Percentiles rank a stretch among this genome's conserved stretches.
These are phyloP conservation scores for Simalia tracyae DNA, from an alignment of 2,797 vertebrate genomes.

Conservation along the genomic window DNA sequence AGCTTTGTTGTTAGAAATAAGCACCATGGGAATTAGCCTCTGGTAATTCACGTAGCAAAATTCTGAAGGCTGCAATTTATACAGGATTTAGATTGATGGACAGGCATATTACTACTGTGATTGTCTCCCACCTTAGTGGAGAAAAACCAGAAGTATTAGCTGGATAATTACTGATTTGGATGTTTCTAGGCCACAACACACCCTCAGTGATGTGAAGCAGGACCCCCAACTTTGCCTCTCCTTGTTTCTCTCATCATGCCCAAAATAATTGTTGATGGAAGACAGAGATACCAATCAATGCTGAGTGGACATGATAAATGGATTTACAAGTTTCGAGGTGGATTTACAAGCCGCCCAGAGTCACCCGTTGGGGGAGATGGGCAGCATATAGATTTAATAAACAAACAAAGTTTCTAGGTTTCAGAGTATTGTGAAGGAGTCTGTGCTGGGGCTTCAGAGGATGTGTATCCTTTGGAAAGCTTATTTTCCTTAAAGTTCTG, in stretches of 20 bases:
- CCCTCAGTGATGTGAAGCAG: neutral
- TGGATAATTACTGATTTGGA: neutral
- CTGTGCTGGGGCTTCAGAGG: neutral
- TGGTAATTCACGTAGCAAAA: conserved; percentile 9
- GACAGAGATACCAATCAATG: neutral
- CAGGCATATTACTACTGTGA: neutral
- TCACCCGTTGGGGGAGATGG: too few species aligned
- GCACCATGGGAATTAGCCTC: neutral
- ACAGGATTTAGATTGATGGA: neutral
- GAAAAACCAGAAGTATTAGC: neutral
- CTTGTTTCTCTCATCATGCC: neutral
- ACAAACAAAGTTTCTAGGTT: neutral
- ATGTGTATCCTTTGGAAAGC: neutral
- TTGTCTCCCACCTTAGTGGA: neutral
- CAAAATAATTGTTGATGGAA: neutral
- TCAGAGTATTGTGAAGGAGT: neutral
- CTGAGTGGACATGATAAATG: neutral
- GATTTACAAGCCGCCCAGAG: too few species aligned
- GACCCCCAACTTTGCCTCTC: neutral
- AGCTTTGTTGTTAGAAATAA: neutral
- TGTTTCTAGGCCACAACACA: neutral
- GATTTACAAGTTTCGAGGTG: neutral
- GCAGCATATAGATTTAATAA: too few species aligned
- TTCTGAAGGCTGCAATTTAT: neutral
- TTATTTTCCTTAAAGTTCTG: neutral